phyloP scores from a whole-genome alignment of 2,113 vertebrate species.

The Carassius carassius region DNA sequence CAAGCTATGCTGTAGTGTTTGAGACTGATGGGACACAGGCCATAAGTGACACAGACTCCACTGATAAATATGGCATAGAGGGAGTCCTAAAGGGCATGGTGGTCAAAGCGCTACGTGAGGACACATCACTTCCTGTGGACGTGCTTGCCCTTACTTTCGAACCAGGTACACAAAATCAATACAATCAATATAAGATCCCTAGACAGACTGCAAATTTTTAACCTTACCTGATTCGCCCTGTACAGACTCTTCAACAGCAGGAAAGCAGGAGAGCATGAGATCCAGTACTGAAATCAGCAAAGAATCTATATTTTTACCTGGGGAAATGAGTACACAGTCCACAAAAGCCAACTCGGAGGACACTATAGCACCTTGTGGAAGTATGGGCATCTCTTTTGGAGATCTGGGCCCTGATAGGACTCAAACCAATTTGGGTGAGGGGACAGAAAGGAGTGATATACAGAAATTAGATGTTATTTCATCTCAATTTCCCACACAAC shows the following conservation, averaged over 20 bases:
- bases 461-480: slow-evolving; percentile 28
- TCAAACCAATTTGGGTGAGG: background rate
- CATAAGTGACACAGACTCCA: slow-evolving; percentile 59
- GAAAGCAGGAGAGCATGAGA: background rate
- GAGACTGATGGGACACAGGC: slow-evolving; percentile 68
- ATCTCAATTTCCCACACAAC: slow-evolving; percentile 8
- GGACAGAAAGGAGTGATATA: background rate
- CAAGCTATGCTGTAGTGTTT: slow-evolving; percentile 83
- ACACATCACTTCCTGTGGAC: slow-evolving; percentile 79
- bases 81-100: slow-evolving; percentile 81
- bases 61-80: slow-evolving; percentile 58
- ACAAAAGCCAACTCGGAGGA: background rate
- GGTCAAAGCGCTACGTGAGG: slow-evolving; percentile 79
- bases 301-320: slow-evolving; percentile 20
- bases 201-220: background rate
- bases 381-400: slow-evolving; percentile 4
- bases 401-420: background rate
- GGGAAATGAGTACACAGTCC: slow-evolving; percentile 23
- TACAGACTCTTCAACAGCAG: background rate
- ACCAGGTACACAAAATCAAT: slow-evolving; percentile 61
- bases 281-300: background rate
- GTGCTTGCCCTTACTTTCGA: slow-evolving; percentile 80
- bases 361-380: background rate
- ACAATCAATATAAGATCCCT: background rate
- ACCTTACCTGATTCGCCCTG: background rate